A percentile compares a stretch with the other conserved stretches of the same genome.
Evolutionary conservation across 2,888 invertebrate species (phyloP).

Genomic region (Leptopilina drosophilae): DNA sequence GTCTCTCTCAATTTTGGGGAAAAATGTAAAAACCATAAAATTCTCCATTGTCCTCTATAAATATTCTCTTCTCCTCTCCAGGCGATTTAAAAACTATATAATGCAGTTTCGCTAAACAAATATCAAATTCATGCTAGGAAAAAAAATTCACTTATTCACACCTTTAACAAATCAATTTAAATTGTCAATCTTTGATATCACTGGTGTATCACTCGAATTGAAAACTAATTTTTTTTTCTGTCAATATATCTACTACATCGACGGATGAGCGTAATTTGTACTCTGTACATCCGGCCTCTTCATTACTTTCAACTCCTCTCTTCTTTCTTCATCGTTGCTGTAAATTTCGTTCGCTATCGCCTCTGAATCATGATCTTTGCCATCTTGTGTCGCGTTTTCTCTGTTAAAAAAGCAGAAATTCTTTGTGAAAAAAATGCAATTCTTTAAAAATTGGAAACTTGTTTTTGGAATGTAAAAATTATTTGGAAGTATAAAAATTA

Average conservation of each 20-base stretch:
- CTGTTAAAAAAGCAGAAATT: conserved; percentile 50
- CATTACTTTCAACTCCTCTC: conserved; percentile 9
- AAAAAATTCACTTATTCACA: neutral
- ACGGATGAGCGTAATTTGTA: conserved; percentile 39
- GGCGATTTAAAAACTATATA: neutral
- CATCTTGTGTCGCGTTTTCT: conserved; percentile 61
- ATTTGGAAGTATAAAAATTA: too few relatives aligned
- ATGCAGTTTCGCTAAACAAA: neutral
- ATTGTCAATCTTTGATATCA: conserved; percentile 33
- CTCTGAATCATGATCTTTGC: conserved; percentile 49
- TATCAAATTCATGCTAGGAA: neutral
- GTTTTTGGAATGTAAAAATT: too few relatives aligned
- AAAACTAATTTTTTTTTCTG: conserved; percentile 21
- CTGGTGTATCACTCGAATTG: conserved; percentile 30
- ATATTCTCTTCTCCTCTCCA: neutral
- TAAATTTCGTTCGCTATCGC: conserved; percentile 45
- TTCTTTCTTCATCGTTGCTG: conserved; percentile 16
- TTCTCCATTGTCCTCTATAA: neutral
- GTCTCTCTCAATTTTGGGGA: too few relatives aligned
- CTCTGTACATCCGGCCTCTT: conserved; percentile 39
- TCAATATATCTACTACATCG: conserved; percentile 13
- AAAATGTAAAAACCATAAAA: too few relatives aligned
- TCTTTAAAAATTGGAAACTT: neutral
- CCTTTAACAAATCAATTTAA: conserved; percentile 11
- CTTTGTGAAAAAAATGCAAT: neutral